These are phyloP conservation scores for Periparus ater DNA, from an alignment of 2,797 vertebrate species.

Conservation along the genomic window DNA sequence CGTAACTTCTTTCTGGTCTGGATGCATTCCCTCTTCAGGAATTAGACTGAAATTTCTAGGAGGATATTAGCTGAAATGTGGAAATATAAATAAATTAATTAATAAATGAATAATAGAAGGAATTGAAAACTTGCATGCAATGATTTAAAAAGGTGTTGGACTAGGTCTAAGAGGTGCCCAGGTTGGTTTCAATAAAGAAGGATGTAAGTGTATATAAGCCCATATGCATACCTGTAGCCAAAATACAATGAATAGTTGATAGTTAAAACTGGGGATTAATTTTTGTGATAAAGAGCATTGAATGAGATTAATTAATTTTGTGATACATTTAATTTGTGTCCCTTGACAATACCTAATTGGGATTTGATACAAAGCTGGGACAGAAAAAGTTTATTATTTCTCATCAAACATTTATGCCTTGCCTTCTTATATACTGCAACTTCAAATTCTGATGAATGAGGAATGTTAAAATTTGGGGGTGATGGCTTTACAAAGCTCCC, in stretches of 20 bases:
- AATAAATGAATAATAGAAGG: not conserved
- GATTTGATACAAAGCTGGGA: not conserved
- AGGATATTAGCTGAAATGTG: not conserved
- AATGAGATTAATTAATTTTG: not conserved
- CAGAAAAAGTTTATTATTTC: not conserved
- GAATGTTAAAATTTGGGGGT: not conserved
- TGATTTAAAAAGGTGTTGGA: rapidly evolving
- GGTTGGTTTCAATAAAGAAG: not conserved
- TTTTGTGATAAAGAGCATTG: not conserved
- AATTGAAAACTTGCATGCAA: not conserved
- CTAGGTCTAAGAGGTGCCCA: not conserved
- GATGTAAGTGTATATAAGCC: not conserved
- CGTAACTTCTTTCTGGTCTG: not conserved
- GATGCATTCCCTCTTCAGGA: not conserved
- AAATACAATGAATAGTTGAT: not conserved
- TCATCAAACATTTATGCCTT: not conserved
- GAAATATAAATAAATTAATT: not conserved
- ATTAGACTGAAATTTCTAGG: not conserved
- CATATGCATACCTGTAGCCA: not conserved
- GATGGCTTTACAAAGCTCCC: not conserved
- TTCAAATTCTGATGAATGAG: not conserved
- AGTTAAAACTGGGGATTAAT: not conserved
- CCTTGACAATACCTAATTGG: not conserved
- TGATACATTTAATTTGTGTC: not conserved
- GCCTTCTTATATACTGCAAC: not conserved